phyloP scores from a whole-genome alignment of 2,888 invertebrate species.

The Pristionchus fissidentatus region DNA sequence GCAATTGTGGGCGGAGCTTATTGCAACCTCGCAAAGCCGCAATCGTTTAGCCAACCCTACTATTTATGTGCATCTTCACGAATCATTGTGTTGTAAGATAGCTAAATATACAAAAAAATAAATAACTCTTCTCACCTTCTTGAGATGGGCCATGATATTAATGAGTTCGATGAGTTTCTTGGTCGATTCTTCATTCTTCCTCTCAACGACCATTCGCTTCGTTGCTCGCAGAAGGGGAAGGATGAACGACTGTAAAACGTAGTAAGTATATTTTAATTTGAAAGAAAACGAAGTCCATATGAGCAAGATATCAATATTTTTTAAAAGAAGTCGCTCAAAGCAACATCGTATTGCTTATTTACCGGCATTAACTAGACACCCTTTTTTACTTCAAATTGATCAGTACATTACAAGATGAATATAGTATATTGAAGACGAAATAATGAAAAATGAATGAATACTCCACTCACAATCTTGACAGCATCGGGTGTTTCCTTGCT shows the following conservation, averaged over 20 bases:
- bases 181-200: conserved; percentile 46
- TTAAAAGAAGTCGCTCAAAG: too few relatives aligned
- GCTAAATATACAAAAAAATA: too few relatives aligned
- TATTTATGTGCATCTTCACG: not conserved
- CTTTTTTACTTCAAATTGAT: too few relatives aligned
- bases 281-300: not conserved
- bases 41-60: too few relatives aligned
- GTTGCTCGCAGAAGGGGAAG: conserved; percentile 56
- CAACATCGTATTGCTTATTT: too few relatives aligned
- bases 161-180: conserved; percentile 53
- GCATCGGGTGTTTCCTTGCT: conserved; percentile 54
- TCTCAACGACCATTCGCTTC: conserved; percentile 55
- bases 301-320: not conserved
- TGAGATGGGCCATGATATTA: conserved; percentile 52
- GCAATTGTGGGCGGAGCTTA: too few relatives aligned
- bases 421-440: too few relatives aligned
- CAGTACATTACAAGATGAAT: too few relatives aligned
- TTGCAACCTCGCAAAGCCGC: too few relatives aligned
- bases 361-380: too few relatives aligned
- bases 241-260: conserved; percentile 53
- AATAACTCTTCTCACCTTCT: conserved; percentile 48
- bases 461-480: conserved; percentile 56
- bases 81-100: not conserved
- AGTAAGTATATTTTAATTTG: too few relatives aligned
- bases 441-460: not conserved